Conservation (phyloP, 2,888 invertebrate genomes). For the Leucoma salicis region DNA sequence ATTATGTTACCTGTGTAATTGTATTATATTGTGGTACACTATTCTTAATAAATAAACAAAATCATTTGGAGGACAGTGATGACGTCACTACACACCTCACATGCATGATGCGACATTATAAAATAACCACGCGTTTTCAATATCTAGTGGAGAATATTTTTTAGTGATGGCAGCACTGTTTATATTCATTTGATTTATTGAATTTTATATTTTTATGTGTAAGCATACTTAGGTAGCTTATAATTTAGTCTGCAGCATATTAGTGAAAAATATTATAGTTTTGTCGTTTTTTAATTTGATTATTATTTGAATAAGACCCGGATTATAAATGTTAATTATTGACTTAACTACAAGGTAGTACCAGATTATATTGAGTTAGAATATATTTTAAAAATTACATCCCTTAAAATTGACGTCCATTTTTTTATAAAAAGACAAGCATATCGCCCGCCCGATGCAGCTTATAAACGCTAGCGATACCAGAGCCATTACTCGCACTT, state of each 20-base stretch:
- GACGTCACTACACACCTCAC: constrained; percentile 1
- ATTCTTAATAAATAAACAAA: constrained; percentile 9
- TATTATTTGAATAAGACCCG: too few species aligned
- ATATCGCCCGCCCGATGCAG: too few species aligned
- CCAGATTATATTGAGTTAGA: too few species aligned
- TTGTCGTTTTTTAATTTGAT: too few species aligned
- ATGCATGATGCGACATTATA: constrained; percentile 1
- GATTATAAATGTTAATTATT: too few species aligned
- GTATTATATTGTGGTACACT: constrained; percentile 25
- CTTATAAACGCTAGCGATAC: too few species aligned
- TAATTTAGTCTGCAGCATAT: constrained; percentile 18
- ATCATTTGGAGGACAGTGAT: constrained; percentile 5
- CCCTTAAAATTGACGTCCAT: too few species aligned
- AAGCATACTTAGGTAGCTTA: constrained; percentile 35
- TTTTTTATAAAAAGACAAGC: too few species aligned
- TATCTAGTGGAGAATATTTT: constrained; percentile 7
- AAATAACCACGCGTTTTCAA: constrained; percentile 16
- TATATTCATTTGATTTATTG: constrained; percentile 9
- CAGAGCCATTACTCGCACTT: too few species aligned
- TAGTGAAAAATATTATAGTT: constrained; percentile 11
- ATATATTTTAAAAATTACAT: too few species aligned
- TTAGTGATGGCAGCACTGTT: constrained; percentile 7
- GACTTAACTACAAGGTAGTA: too few species aligned
- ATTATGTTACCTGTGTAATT: constrained; percentile 43
- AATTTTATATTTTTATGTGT: constrained; percentile 31